These are phyloP conservation scores for Lucilia sericata DNA, from an alignment of 1,140 invertebrate species.

Conservation along the genomic window DNA sequence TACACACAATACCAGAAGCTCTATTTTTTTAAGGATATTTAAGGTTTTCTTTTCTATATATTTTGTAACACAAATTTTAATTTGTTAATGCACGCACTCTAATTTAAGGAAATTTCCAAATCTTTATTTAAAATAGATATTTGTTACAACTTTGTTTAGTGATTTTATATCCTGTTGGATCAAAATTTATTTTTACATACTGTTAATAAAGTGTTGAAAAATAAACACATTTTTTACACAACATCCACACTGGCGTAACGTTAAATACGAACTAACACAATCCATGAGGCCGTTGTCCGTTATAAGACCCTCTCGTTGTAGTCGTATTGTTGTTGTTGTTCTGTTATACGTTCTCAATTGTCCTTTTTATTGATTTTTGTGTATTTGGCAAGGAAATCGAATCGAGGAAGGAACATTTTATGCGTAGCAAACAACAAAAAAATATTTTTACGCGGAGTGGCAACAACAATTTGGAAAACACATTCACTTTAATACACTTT, in stretches of 20 bases:
- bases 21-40: not conserved
- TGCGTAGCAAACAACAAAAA: not conserved
- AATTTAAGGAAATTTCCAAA: too few relatives aligned
- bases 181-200: not conserved
- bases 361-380: constrained; percentile 42
- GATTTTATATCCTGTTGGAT: not conserved
- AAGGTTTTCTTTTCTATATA: not conserved
- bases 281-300: constrained; percentile 45
- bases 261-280: constrained; percentile 33
- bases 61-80: not conserved
- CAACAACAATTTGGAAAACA: not conserved
- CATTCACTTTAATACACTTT: not conserved
- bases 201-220: not conserved
- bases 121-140: not conserved
- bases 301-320: constrained; percentile 28
- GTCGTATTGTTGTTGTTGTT: constrained; percentile 3
- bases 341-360: constrained; percentile 33
- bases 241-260: constrained; percentile 33
- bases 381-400: constrained; percentile 34
- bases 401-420: not conserved
- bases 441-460: not conserved
- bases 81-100: not conserved
- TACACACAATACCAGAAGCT: not conserved
- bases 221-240: constrained; percentile 2
- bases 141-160: not conserved